Evolutionary conservation across 2,888 invertebrate genomes (phyloP), one percentile per base, ranked within the genome.

Genomic region (Tenthredo amoena): DNA sequence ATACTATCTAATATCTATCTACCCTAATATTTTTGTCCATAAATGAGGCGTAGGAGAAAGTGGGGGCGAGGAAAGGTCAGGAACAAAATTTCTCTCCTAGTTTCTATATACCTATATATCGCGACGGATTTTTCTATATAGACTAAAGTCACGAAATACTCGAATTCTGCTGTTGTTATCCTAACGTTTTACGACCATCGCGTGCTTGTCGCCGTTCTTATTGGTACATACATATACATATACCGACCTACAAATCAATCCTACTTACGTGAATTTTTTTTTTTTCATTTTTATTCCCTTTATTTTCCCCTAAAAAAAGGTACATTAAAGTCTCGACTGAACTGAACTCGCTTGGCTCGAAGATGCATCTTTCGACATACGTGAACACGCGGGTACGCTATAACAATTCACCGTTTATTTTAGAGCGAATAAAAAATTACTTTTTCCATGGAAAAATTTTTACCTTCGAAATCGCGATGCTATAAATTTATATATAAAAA

Each of bases 141-240:
- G 50, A 77, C 77, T 15, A 50, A 77, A 55, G 77, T 50, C 47
- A 47, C 50, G 77, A 50, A 50, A n/a, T 12, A 50, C 55, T 31
- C 6, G n/a, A 50, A 40, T 55, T 77, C 50, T 47, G 76, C 26
- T 18, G 50, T 79, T 79, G 58, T 62, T 77, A 79, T 79, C 62
- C 58, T 40, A 58, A 34, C 34, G 62, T 62, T 81, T 81, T 58
- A 81, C 81, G 81, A 81, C 81, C 58, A 81, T 81, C 58, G 81
- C 81, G 81, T 81, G 81, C 77, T 62, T 4, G 68, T 68, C 34
- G 34, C 18, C 12, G 18, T 68, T 68, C 31, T 12, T 68, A 34
- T 68, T 68, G 5, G 6, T 68, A 26, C 65, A 12, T 21, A 31
- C 43, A 40, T 10, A 37, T 62, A 21, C 12, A 26, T 7, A 65